Percentiles rank a stretch among this genome's conserved stretches.
Conservation (phyloP, 2,113 vertebrate genomes). For the Nicator chloris region DNA sequence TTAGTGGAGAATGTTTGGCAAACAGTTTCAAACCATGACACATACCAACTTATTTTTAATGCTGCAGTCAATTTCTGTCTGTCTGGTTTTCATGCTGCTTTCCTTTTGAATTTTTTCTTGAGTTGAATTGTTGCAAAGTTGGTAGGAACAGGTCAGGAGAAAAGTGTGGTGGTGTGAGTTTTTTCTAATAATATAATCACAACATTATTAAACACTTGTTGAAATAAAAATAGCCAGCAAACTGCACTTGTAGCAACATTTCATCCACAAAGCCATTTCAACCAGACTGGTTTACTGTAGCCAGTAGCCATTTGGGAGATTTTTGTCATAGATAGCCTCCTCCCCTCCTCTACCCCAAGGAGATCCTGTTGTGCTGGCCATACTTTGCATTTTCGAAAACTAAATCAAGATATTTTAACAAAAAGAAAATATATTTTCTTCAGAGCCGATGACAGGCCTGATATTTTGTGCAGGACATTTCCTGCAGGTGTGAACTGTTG, state of each 20-base stretch:
- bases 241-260: not conserved
- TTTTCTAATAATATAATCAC: not conserved
- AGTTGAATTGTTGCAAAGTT: not conserved
- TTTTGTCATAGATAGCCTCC: not conserved
- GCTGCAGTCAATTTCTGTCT: not conserved
- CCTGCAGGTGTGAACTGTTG: not conserved
- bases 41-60: not conserved
- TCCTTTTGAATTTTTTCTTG: not conserved
- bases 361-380: not conserved
- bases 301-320: not conserved
- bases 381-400: not conserved
- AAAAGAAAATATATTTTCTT: not conserved
- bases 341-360: not conserved
- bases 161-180: not conserved
- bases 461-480: not conserved
- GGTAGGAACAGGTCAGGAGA: not conserved
- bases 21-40: no score
- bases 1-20: no score
- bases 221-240: not conserved
- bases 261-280: not conserved
- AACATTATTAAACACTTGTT: not conserved
- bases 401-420: not conserved
- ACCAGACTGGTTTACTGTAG: not conserved
- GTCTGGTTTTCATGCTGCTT: not conserved
- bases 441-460: not conserved